These are phyloP conservation scores for Fukomys damarensis DNA, from an alignment of 2,113 vertebrate genomes.

Conservation along the genomic window DNA sequence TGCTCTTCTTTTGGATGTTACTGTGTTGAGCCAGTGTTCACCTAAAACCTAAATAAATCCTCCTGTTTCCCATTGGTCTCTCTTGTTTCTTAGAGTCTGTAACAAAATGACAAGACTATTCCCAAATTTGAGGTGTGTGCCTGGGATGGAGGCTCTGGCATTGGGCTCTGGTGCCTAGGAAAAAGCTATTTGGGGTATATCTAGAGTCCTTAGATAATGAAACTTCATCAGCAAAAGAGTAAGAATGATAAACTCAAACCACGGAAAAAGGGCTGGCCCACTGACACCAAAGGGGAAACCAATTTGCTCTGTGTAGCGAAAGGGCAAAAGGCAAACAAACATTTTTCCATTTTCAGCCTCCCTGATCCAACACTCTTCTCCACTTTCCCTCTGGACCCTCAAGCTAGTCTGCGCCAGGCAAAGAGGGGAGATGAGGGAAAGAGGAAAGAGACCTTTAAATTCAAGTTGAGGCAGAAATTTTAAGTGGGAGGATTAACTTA, in stretches of 20 bases:
- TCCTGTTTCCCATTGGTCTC: no score
- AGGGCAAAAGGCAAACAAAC: neutral
- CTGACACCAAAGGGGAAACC: neutral
- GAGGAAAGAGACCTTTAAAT: neutral
- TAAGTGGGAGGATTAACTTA: neutral
- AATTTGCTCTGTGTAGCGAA: neutral
- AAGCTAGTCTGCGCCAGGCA: neutral
- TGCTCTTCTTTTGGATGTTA: no score
- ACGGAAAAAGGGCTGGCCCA: neutral
- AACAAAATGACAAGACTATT: neutral
- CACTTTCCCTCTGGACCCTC: neutral
- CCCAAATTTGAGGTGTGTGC: no score
- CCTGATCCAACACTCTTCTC: neutral
- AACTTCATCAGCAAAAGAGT: neutral
- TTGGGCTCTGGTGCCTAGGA: neutral
- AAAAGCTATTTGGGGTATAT: neutral
- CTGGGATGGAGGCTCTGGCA: neutral
- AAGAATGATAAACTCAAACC: neutral
- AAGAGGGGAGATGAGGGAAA: rapidly evolving
- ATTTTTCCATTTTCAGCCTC: neutral
- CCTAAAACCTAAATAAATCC: no score
- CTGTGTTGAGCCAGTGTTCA: no score
- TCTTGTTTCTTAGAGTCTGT: no score
- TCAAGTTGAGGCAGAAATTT: neutral
- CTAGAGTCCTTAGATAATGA: neutral